Evolutionary conservation across 2,888 invertebrate species (phyloP).

Genomic region (Abrostola triplasia): DNA sequence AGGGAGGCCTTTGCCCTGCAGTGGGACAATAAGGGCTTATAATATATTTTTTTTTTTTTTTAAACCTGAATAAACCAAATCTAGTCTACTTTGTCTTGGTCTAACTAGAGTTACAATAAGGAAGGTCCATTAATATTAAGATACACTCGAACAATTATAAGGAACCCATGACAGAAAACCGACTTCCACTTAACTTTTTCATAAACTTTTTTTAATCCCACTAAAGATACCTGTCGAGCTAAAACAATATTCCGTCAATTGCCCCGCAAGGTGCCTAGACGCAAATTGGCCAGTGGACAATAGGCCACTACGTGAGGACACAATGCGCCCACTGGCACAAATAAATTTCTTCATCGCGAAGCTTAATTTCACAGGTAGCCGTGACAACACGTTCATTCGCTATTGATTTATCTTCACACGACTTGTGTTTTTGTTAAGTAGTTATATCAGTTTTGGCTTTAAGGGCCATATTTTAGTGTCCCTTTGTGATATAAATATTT

Average conservation of each 20-base stretch:
- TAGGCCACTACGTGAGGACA: conserved; percentile 74
- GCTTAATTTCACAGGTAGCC: conserved; percentile 78
- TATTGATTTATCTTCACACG: conserved; percentile 49
- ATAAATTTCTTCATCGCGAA: conserved; percentile 66
- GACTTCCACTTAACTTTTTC: conserved; percentile 17
- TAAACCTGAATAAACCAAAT: no score
- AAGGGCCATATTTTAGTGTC: no score
- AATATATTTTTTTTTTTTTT: no score
- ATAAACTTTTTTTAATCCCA: conserved; percentile 24
- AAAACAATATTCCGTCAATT: conserved; percentile 83
- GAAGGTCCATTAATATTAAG: no score
- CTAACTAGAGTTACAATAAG: no score
- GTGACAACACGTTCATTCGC: conserved; percentile 75
- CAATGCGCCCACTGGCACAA: conserved; percentile 68
- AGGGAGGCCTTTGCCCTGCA: no score
- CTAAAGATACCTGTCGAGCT: conserved; percentile 77
- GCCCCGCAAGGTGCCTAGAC: conserved; percentile 78
- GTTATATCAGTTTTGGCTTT: conserved; percentile 5
- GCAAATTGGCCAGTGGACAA: conserved; percentile 68
- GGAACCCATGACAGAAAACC: conserved; percentile 29
- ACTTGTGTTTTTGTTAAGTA: conserved; percentile 32
- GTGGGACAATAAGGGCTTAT: no score
- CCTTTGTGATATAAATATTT: no score
- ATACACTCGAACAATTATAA: conserved; percentile 6
- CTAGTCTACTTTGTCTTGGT: no score